Evolutionary conservation across 2,888 invertebrate species (phyloP).

Genomic region (Quadroppia sp.): DNA sequence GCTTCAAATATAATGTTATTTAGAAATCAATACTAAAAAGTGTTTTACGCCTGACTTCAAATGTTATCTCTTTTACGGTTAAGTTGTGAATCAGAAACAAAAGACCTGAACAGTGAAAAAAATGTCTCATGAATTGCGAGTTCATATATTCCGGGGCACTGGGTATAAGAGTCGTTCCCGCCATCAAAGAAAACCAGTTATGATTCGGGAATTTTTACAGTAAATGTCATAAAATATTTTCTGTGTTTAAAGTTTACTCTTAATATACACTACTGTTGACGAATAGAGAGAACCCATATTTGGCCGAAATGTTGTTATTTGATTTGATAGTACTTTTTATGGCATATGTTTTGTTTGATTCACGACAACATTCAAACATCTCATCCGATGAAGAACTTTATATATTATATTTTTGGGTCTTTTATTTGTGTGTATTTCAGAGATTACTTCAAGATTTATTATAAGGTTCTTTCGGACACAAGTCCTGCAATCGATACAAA

Average conservation of each 20-base stretch:
- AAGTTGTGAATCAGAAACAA: conserved; percentile 18
- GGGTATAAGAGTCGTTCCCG: too few relatives aligned
- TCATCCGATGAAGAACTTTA: background rate
- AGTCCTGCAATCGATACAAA: conserved; percentile 19
- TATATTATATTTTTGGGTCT: too few relatives aligned
- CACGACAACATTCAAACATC: background rate
- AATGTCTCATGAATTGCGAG: conserved; percentile 9
- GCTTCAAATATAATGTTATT: background rate
- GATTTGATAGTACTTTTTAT: conserved; percentile 2
- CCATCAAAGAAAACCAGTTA: too few relatives aligned
- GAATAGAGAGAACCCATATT: too few relatives aligned
- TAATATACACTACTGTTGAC: too few relatives aligned
- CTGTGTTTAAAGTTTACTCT: too few relatives aligned
- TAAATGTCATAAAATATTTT: too few relatives aligned
- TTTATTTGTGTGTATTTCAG: too few relatives aligned
- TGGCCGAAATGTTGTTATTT: background rate
- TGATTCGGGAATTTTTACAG: too few relatives aligned
- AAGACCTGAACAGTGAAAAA: background rate
- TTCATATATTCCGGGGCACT: background rate
- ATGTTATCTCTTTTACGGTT: conserved; percentile 34
- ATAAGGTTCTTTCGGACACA: conserved; percentile 17
- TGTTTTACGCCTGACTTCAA: conserved; percentile 28
- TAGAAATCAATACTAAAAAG: conserved; percentile 26
- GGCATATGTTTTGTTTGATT: background rate
- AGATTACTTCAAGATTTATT: conserved; percentile 32